These are phyloP conservation scores for Papilio dardanus DNA, from an alignment of 1,140 invertebrate genomes.

Conservation along the genomic window DNA sequence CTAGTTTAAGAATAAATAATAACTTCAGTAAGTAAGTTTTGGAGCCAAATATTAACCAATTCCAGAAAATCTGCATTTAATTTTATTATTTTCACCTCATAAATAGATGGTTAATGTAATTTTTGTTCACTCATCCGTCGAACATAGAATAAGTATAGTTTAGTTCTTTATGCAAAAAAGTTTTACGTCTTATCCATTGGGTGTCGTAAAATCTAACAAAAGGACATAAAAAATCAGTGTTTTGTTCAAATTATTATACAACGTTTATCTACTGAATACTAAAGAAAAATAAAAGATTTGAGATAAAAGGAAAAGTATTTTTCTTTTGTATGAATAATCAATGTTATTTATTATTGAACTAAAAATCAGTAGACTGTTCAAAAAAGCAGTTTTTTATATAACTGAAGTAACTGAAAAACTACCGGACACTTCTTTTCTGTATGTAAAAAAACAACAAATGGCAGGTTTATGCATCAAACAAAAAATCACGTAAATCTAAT, in stretches of 20 bases:
- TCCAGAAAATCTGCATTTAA: too few relatives aligned
- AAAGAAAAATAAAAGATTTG: too few relatives aligned
- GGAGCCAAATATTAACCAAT: too few relatives aligned
- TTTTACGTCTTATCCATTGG: slow-evolving; percentile 19
- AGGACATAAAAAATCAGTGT: slow-evolving; percentile 1
- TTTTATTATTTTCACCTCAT: neutral
- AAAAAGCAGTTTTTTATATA: too few relatives aligned
- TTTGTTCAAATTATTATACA: slow-evolving; percentile 8
- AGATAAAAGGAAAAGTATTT: neutral
- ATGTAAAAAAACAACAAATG: too few relatives aligned
- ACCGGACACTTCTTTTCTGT: too few relatives aligned
- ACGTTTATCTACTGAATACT: neutral
- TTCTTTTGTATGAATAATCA: neutral
- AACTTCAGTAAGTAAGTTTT: too few relatives aligned
- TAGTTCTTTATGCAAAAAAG: neutral
- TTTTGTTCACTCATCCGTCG: neutral
- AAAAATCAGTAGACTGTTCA: too few relatives aligned
- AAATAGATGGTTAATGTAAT: neutral
- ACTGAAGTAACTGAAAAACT: too few relatives aligned
- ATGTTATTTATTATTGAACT: neutral
- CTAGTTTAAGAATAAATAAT: too few relatives aligned
- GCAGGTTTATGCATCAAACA: too few relatives aligned
- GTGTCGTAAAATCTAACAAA: slow-evolving; percentile 22
- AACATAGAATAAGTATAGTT: neutral
- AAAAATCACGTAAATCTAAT: too few relatives aligned